Base-by-base conservation (phyloP, 1,140 invertebrate species). In the Cryptotermes secundus region DNA sequence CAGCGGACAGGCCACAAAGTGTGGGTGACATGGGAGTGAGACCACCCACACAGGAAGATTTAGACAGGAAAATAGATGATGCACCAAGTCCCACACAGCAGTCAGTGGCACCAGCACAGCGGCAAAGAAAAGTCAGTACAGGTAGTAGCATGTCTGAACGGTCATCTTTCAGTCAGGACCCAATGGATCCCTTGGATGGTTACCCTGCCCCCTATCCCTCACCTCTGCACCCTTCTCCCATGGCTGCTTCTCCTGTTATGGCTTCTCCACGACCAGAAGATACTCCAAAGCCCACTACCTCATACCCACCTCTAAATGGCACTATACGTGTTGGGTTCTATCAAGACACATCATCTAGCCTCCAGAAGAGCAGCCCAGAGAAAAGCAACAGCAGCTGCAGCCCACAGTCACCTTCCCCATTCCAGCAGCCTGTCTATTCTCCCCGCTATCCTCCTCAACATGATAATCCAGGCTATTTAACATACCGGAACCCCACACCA, bases 271-370 rank as follows among this genome's bases (percentile, higher is more conserved):
- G 92, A 86, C 91, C 92, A 65, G 89, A 89, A 65, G 92, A 92
- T 83, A 91, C 92, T 85, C 93, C 92, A 85, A 93, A 93, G 86
- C 92, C 92, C 85, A 91, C 92, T 3, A 93, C 93, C 80, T 92
- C 94, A 0, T 92, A 92, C 87, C 89, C 90, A 38, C 93, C 94
- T 12, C 91, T 94, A 34, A 95, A 94, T 88, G 94, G 94, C 3
- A 92, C 94, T 34, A 93, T 95, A 6, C 92, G 94, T 85, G 94
- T 95, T 59, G 94, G 94, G 6, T 96, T 96, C 87, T 96, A 96
- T 88, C 94, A 96, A 89, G 95, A 95, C 86, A 95, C 94, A 1
- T 93, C 93, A 81, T 92, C 93, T 80, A 82, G 34, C 22, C 80
- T 82, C 2, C 85, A 85, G 2, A 94, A 94, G 89, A 94, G 93